These are phyloP conservation scores for Aphaenogaster ashmeadi DNA, from an alignment of 1,140 invertebrate species.

Conservation along the genomic window DNA sequence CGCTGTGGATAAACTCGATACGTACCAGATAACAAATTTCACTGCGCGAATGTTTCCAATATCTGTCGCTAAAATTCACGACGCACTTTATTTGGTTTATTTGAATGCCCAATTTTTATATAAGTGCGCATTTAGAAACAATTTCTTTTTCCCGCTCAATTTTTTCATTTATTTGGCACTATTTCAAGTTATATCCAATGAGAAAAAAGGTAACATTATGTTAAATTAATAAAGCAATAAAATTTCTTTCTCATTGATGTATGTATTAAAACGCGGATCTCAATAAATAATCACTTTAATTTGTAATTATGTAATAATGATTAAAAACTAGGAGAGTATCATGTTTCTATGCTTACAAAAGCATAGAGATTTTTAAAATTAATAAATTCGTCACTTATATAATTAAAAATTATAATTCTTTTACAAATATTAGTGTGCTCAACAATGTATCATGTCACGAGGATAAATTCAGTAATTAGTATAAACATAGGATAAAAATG, in stretches of 20 bases:
- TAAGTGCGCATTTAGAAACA: constrained; percentile 11
- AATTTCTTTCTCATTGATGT: neutral
- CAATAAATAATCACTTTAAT: neutral
- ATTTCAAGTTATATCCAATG: neutral
- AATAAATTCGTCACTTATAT: neutral
- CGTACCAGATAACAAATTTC: constrained; percentile 41
- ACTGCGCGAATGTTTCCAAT: constrained; percentile 47
- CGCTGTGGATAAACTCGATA: constrained; percentile 55
- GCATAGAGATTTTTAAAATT: neutral
- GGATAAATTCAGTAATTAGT: neutral
- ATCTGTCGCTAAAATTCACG: constrained; percentile 47
- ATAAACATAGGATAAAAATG: neutral
- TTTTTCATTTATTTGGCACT: neutral
- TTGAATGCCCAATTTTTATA: constrained; percentile 15
- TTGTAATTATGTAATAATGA: neutral
- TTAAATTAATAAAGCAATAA: constrained; percentile 1
- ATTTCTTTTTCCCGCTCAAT: neutral
- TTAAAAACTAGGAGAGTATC: neutral
- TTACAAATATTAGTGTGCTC: neutral
- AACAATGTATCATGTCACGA: neutral
- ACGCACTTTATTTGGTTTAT: neutral
- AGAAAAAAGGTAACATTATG: neutral
- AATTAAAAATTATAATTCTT: neutral
- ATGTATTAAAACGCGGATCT: neutral
- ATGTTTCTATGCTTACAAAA: neutral